Conservation (phyloP, 2,888 invertebrate genomes). For the Dryococelus australis region DNA sequence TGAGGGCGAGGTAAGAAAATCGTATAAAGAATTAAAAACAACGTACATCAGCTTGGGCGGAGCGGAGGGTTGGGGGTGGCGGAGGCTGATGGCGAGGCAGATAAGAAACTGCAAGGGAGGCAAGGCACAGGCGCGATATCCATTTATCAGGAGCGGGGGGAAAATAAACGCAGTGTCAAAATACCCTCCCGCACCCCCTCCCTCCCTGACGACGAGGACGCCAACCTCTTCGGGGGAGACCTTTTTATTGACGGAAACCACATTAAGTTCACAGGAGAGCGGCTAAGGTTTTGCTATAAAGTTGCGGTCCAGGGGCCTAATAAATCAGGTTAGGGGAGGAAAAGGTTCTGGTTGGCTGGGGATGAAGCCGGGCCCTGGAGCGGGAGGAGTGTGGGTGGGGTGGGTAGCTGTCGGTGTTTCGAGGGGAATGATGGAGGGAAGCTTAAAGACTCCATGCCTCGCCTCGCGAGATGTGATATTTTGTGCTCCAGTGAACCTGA, state of each 20-base stretch:
- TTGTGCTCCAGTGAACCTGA: constrained; percentile 40
- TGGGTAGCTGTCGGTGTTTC: constrained; percentile 17
- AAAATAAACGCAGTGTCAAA: constrained; percentile 16
- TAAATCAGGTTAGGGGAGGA: not conserved
- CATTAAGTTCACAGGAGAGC: constrained; percentile 2
- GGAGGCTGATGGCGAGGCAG: not conserved
- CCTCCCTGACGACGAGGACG: not conserved
- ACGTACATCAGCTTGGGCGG: not conserved
- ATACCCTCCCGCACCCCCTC: not conserved
- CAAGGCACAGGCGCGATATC: not conserved
- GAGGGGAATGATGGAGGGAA: constrained; percentile 17
- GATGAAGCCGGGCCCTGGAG: too few species aligned
- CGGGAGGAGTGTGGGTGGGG: not conserved
- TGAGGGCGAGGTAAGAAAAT: not conserved
- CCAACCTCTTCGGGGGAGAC: not conserved
- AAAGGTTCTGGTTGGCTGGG: not conserved
- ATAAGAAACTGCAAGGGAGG: constrained; percentile 1
- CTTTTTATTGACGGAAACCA: constrained; percentile 16
- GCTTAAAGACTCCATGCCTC: not conserved
- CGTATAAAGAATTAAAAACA: not conserved
- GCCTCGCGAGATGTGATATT: constrained; percentile 32
- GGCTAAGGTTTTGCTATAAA: constrained; percentile 11
- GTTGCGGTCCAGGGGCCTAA: constrained; percentile 16
- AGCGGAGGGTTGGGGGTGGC: not conserved
- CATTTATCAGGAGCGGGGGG: not conserved